These are phyloP conservation scores for Yponomeuta malinellus DNA, from an alignment of 2,888 invertebrate species.

Conservation along the genomic window DNA sequence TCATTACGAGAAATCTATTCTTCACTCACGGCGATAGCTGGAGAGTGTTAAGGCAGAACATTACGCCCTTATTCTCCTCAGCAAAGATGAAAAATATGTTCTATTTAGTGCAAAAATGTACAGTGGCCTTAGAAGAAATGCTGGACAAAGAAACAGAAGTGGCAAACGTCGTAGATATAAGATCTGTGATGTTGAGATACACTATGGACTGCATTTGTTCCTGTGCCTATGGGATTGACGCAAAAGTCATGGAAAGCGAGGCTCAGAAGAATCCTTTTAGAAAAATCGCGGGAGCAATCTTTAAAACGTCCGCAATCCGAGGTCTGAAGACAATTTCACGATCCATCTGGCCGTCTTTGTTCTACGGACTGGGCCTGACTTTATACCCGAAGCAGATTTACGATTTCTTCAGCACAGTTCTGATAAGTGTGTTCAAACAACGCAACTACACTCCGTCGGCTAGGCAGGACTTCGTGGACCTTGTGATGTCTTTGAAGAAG, in stretches of 20 bases:
- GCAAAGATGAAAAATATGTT: slow-evolving; percentile 21
- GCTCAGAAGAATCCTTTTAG: neutral
- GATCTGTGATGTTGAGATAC: slow-evolving; percentile 11
- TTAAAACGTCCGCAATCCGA: neutral
- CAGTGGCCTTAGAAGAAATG: slow-evolving; percentile 11
- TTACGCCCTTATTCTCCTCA: slow-evolving; percentile 19
- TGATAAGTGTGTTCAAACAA: slow-evolving; percentile 18
- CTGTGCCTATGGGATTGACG: slow-evolving; percentile 14
- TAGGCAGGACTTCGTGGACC: slow-evolving; percentile 22
- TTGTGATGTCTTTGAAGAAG: slow-evolving; percentile 20
- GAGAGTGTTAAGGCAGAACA: slow-evolving; percentile 18
- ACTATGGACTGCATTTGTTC: slow-evolving; percentile 16
- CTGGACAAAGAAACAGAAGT: slow-evolving; percentile 4
- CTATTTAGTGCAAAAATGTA: slow-evolving; percentile 14
- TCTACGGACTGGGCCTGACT: slow-evolving; percentile 1
- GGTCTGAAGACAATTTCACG: neutral
- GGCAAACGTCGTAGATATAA: neutral
- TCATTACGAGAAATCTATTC: slow-evolving; percentile 12
- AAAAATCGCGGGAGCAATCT: slow-evolving; percentile 10
- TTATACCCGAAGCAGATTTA: neutral
- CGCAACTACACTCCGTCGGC: slow-evolving; percentile 17
- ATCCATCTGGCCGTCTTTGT: slow-evolving; percentile 10
- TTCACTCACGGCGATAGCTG: slow-evolving; percentile 17
- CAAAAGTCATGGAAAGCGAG: slow-evolving; percentile 1
- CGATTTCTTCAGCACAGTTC: slow-evolving; percentile 13